Percentiles rank a stretch among this genome's conserved stretches.
phyloP scores from a whole-genome alignment of 2,113 vertebrate species.

The Cinclus cinclus region DNA sequence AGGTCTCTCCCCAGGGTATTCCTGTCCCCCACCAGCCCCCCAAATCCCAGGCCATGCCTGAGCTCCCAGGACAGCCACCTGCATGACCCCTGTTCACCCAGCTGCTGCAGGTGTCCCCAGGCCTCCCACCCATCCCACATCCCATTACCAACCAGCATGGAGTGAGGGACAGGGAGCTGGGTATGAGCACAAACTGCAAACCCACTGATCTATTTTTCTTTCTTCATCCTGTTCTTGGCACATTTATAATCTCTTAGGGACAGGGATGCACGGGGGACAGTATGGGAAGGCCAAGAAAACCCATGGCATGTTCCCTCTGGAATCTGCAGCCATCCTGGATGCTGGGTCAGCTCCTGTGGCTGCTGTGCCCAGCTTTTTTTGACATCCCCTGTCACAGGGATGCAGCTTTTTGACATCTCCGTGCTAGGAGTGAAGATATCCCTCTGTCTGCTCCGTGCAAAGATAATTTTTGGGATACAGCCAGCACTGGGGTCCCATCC shows the following conservation, averaged over 20 bases:
- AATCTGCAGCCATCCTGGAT: neutral
- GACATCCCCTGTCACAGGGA: neutral
- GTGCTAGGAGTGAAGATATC: conserved; percentile 31
- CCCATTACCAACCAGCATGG: rapidly evolving
- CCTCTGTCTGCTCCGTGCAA: neutral
- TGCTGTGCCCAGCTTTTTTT: neutral
- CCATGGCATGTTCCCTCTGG: neutral
- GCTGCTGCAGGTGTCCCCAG: neutral
- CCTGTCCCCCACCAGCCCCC: neutral
- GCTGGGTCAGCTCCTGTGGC: neutral
- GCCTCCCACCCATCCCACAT: neutral
- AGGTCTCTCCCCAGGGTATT: neutral
- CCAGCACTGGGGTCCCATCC: neutral
- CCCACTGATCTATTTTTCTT: rapidly evolving
- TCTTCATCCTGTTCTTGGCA: neutral
- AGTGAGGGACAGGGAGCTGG: neutral
- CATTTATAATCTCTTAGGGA: neutral
- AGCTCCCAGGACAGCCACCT: neutral
- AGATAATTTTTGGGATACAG: conserved; percentile 50
- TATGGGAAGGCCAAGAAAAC: neutral
- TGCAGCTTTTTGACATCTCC: conserved; percentile 19
- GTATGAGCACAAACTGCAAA: neutral
- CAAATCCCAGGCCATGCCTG: neutral
- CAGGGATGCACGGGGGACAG: neutral
- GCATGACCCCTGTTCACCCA: neutral